Percentiles rank a stretch among this genome's conserved stretches.
Evolutionary conservation across 1,140 invertebrate genomes (phyloP).

Genomic region (Sitobion miscanthi): DNA sequence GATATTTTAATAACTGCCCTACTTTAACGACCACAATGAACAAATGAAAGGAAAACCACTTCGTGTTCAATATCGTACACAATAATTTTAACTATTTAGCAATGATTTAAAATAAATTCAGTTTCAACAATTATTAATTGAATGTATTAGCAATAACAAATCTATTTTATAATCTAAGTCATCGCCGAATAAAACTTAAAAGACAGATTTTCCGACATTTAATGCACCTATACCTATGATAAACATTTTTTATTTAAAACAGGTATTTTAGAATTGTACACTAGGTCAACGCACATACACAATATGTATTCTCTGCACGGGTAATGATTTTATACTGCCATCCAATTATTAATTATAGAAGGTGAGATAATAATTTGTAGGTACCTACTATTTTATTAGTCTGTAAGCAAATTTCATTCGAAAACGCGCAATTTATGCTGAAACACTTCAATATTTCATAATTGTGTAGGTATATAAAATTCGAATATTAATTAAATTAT

Average conservation of each 20-base stretch:
- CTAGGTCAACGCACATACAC: neutral
- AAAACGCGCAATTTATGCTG: neutral
- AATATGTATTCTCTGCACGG: neutral
- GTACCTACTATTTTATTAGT: neutral
- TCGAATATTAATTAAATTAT: neutral
- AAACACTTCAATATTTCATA: neutral
- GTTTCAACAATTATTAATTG: neutral
- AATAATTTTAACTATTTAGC: neutral
- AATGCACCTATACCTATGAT: neutral
- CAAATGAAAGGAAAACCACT: slow-evolving; percentile 32
- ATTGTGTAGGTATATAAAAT: neutral
- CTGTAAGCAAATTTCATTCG: neutral
- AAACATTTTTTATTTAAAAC: neutral
- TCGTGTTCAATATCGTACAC: neutral
- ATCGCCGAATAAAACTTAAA: neutral
- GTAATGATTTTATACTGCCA: neutral
- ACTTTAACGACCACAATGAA: neutral
- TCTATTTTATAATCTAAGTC: neutral
- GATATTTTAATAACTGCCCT: slow-evolving; percentile 6
- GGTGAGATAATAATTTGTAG: neutral
- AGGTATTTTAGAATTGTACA: neutral
- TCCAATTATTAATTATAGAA: neutral
- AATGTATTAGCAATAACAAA: neutral
- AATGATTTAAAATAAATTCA: neutral
- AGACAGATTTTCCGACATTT: neutral